These are phyloP conservation scores for Dascyllus trimaculatus DNA, from an alignment of 2,113 vertebrate species.

Conservation along the genomic window DNA sequence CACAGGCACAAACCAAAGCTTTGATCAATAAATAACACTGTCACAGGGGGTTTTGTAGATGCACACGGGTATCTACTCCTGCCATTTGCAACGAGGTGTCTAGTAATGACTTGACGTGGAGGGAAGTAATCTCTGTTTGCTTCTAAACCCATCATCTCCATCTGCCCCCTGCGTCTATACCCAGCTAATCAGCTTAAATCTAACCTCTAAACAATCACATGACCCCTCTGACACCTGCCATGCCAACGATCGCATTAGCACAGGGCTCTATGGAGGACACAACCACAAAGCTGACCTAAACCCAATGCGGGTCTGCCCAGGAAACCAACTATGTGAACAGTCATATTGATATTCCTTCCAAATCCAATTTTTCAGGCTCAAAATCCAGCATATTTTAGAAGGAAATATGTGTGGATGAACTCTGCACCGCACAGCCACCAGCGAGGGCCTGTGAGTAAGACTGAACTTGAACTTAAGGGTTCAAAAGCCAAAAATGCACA, in stretches of 20 bases:
- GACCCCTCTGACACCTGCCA: neutral
- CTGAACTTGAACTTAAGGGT: too few relatives aligned
- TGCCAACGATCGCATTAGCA: neutral
- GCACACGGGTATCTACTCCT: conserved; percentile 11
- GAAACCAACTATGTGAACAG: neutral
- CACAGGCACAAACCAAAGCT: conserved; percentile 40
- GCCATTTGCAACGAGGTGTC: conserved; percentile 47
- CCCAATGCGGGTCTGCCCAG: neutral
- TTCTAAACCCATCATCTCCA: conserved; percentile 65
- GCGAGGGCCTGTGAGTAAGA: too few relatives aligned
- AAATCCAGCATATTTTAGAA: neutral
- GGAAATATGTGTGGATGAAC: neutral
- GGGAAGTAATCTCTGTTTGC: conserved; percentile 69
- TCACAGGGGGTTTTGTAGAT: conserved; percentile 13
- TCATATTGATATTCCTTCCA: conserved; percentile 1
- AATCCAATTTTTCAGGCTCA: neutral
- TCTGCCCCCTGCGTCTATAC: conserved; percentile 64
- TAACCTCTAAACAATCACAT: conserved; percentile 27
- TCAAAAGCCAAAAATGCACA: conserved; percentile 1
- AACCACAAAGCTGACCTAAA: conserved; percentile 10
- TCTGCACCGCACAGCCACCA: neutral
- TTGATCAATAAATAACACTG: conserved; percentile 71
- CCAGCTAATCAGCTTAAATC: conserved; percentile 39
- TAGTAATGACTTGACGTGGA: conserved; percentile 40
- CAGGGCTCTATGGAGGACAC: conserved; percentile 3